Evolutionary conservation across 1,140 invertebrate genomes (phyloP), one percentile per base, ranked within the genome.

Genomic region (Hermetia illucens): DNA sequence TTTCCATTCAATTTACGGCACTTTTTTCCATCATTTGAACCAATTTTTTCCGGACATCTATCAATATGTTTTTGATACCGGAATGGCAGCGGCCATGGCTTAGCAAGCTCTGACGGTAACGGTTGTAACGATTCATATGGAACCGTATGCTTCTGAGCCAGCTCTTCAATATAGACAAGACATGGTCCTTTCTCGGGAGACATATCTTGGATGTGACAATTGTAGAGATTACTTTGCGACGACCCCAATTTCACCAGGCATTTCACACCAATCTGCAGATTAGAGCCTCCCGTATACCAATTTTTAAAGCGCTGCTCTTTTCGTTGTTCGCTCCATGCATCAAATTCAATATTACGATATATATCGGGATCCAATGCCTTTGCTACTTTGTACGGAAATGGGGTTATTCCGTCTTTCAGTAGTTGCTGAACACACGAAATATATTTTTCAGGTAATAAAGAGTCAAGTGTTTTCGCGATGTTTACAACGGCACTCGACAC

Each of bases 321-420:
- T 51, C 79, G 72, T 5, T 76, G 63, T 59, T 92, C 85, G 48
- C 75, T 77, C 83, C 87, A 91, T 34, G 82, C 74, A 61, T 93
- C 87, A 58, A 83, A 84, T 50, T 91, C 87, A 34, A 87, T 81
- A 58, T 93, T 92, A 32, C 87, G 69, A 59, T 88, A 91, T 51
- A 89, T 83, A 46, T 74, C 70, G 0, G 82, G 76, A 64, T 89
- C 82, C 27, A 93, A 56, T 2, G 87, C 83, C 62, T 91, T 91
- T 4, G 87, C 87, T 4, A 92, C 79, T 70, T 88, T 82, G 55
- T 88, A 92, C 1, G 87, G 83, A 62, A 92, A 87, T n/a, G 87
- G 86, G 13, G 82, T 82, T 17, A 78, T 69, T 12, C 71, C 51
- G 42, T 59, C 55, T 16, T 52, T 39, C 5, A 61, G 36, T 17